phyloP scores from a whole-genome alignment of 2,797 vertebrate species.

The Hyperoplus lanceolatus region DNA sequence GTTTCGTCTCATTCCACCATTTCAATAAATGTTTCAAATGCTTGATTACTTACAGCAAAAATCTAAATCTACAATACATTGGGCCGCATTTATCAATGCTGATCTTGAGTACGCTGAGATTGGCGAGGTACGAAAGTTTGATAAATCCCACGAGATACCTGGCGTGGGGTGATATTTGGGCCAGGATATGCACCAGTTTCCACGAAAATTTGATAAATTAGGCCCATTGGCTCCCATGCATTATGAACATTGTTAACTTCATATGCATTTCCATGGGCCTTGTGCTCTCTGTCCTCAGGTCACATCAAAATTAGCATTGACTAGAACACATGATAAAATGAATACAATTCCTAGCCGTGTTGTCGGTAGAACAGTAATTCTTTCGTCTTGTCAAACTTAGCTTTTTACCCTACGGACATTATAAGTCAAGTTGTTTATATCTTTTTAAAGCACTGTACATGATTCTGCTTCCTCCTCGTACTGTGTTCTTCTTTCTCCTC shows the following conservation, averaged over 20 bases:
- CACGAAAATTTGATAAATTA: too few species aligned
- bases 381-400: not conserved
- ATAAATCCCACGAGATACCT: too few species aligned
- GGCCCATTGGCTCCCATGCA: not conserved
- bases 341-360: not conserved
- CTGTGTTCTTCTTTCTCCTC: constrained; percentile 18
- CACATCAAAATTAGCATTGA: not conserved
- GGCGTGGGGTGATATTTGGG: too few species aligned
- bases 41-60: not conserved
- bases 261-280: constrained; percentile 1
- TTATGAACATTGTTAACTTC: constrained; percentile 16
- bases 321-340: not conserved
- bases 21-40: not conserved
- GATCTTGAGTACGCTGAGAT: too few species aligned
- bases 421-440: not conserved
- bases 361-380: not conserved
- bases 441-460: not conserved
- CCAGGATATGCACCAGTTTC: too few species aligned
- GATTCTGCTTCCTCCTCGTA: not conserved
- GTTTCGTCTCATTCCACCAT: not conserved
- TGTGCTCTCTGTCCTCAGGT: constrained; percentile 28
- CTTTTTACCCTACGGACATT: not conserved
- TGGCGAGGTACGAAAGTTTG: too few species aligned
- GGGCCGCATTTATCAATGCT: too few species aligned
- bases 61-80: too few species aligned